These are phyloP conservation scores for Callimorpha dominula DNA, from an alignment of 2,888 invertebrate genomes.

Conservation along the genomic window DNA sequence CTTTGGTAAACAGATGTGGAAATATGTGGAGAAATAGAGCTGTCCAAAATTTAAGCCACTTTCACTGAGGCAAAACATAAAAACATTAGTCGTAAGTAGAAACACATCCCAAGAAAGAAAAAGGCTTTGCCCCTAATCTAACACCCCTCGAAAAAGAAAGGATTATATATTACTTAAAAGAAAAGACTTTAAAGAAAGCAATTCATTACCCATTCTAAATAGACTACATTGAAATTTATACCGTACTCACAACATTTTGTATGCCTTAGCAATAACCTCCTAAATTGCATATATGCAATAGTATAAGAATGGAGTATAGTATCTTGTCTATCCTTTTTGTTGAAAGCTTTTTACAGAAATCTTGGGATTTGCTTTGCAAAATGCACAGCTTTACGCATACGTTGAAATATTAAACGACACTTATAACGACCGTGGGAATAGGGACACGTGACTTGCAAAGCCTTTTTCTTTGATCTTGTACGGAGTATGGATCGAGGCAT, in stretches of 20 bases:
- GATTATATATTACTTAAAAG: neutral
- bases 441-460: constrained; percentile 43
- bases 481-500: constrained; percentile 22
- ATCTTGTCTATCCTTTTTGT: constrained; percentile 1
- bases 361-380: constrained; percentile 40
- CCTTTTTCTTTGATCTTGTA: constrained; percentile 45
- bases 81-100: too few relatives aligned
- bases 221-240: neutral
- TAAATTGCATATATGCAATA: neutral
- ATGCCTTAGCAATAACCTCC: neutral
- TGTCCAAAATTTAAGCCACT: neutral
- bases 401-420: constrained; percentile 51
- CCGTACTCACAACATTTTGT: neutral
- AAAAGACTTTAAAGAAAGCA: neutral
- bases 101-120: too few relatives aligned
- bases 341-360: constrained; percentile 37
- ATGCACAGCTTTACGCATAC: constrained; percentile 49
- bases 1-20: too few relatives aligned
- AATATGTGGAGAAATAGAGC: neutral
- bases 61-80: neutral
- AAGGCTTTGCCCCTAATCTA: too few relatives aligned
- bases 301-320: constrained; percentile 2
- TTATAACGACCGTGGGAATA: constrained; percentile 46
- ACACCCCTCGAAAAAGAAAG: neutral
- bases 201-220: neutral